Conservation (phyloP, 2,797 vertebrate species). For the Lophura swinhoii region DNA sequence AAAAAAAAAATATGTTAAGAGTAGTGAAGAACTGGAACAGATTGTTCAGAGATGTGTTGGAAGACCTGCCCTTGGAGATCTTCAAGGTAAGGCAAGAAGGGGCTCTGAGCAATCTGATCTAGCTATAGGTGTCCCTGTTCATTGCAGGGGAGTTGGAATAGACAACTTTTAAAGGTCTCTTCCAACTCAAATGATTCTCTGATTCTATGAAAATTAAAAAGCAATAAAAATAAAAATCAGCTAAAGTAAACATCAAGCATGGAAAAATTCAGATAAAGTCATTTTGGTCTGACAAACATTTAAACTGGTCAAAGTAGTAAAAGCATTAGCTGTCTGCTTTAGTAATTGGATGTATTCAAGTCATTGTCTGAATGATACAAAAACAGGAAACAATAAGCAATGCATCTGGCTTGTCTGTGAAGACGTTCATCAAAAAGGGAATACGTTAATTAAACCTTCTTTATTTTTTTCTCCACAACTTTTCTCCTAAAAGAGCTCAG, state of each 20-base stretch:
- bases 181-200: too few species aligned
- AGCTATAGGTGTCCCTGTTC: too few species aligned
- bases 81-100: too few species aligned
- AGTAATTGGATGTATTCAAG: not conserved
- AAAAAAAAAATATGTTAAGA: too few species aligned
- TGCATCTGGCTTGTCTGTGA: not conserved
- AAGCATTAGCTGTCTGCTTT: not conserved
- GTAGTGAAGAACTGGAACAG: too few species aligned
- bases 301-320: not conserved
- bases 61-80: too few species aligned
- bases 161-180: too few species aligned
- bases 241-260: not conserved
- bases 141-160: too few species aligned
- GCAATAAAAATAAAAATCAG: not conserved
- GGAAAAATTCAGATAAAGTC: not conserved
- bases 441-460: not conserved
- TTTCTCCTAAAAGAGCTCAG: not conserved
- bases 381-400: not conserved
- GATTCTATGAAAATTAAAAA: not conserved
- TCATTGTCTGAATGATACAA: too few species aligned
- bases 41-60: too few species aligned
- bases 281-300: not conserved
- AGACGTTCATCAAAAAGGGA: not conserved
- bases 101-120: too few species aligned
- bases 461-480: not conserved